phyloP scores from a whole-genome alignment of 2,888 invertebrate species.

The Pandemis cinnamomeana region DNA sequence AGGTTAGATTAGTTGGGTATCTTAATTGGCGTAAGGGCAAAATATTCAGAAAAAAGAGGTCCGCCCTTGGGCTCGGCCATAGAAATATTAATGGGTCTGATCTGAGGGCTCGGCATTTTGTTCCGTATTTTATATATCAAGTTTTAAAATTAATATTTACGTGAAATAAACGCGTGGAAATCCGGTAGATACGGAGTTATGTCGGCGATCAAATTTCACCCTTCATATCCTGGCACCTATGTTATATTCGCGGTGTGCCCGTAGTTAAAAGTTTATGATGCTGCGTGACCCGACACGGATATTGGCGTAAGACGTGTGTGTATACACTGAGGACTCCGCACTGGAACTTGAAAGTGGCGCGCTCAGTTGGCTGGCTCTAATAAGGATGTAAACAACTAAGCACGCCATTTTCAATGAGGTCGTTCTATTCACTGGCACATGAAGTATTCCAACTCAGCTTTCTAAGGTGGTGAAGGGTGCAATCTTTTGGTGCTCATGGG shows the following conservation, averaged over 20 bases:
- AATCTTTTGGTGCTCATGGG: too few species aligned
- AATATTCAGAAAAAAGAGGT: too few species aligned
- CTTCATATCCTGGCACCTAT: constrained; percentile 15
- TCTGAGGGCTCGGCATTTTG: constrained; percentile 4
- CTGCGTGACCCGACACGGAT: constrained; percentile 18
- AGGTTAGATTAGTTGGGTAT: too few species aligned
- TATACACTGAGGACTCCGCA: background rate
- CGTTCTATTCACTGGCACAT: too few species aligned
- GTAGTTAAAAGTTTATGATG: constrained; percentile 34
- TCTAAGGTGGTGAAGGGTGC: too few species aligned
- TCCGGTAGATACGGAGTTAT: constrained; percentile 5
- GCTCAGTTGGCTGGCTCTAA: background rate
- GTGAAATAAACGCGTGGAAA: constrained; percentile 18
- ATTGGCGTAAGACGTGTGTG: background rate
- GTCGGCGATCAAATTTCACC: constrained; percentile 30
- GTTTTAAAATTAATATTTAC: constrained; percentile 23
- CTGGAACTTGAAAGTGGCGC: background rate
- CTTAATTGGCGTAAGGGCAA: too few species aligned
- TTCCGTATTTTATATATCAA: constrained; percentile 14
- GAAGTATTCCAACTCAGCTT: too few species aligned
- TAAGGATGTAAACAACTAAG: too few species aligned
- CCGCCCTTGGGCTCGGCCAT: background rate
- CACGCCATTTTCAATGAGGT: too few species aligned
- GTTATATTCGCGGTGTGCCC: constrained; percentile 7
- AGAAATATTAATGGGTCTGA: too few species aligned